These are phyloP conservation scores for Auanema sp. DNA, from an alignment of 2,888 invertebrate genomes.

Conservation along the genomic window DNA sequence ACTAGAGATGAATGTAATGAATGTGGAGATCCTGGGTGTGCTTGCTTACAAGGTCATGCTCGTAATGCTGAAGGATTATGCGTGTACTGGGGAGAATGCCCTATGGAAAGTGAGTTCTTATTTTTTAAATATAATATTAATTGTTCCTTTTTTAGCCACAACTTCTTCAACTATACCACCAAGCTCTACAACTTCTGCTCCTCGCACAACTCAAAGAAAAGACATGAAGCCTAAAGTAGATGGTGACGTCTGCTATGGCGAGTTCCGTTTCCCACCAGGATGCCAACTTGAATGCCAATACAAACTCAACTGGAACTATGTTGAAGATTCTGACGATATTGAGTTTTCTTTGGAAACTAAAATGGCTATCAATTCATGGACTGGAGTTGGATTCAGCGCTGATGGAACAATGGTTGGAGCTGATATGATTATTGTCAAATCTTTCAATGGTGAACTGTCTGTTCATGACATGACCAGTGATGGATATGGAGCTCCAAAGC, in stretches of 20 bases:
- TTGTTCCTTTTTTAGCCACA: constrained; percentile 4
- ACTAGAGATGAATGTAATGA: constrained; percentile 55
- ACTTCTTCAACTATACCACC: not conserved
- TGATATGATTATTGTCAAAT: constrained; percentile 60
- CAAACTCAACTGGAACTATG: constrained; percentile 57
- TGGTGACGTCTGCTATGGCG: constrained; percentile 60
- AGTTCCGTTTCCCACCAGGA: constrained; percentile 59
- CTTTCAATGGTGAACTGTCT: constrained; percentile 42
- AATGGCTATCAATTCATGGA: constrained; percentile 57
- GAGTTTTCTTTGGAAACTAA: constrained; percentile 63
- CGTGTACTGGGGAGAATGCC: constrained; percentile 63
- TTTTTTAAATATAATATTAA: not conserved
- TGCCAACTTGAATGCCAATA: constrained; percentile 59
- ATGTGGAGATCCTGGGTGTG: constrained; percentile 54
- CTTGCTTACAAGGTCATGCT: constrained; percentile 61
- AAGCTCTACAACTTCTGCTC: not conserved
- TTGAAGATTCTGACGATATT: constrained; percentile 58
- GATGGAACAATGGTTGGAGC: constrained; percentile 60
- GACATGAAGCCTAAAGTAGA: constrained; percentile 19
- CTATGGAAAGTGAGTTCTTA: constrained; percentile 24
- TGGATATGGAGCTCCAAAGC: constrained; percentile 38
- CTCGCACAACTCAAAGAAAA: not conserved
- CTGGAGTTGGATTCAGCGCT: constrained; percentile 59
- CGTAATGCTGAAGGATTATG: constrained; percentile 45
- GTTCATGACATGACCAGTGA: constrained; percentile 57